Evolutionary conservation across 92 coral and sea anemone genomes (phyloP), one percentile per base, ranked within the genome.

Genomic region (Isaurus tuberculatus): DNA sequence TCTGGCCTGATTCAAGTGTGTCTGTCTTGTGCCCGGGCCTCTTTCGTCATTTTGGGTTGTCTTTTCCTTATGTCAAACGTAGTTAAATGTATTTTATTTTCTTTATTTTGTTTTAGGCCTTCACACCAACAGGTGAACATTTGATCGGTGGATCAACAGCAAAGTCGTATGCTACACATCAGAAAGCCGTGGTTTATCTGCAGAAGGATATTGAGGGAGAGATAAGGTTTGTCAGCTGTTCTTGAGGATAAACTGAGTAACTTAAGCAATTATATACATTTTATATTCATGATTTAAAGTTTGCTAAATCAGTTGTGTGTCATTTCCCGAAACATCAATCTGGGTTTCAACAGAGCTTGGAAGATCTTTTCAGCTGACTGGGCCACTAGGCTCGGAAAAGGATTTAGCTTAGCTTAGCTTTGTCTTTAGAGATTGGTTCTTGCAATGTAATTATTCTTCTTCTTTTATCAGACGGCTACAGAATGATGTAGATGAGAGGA

Each of bases 141-240:
- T 73, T 96, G 42, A 57, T 92, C 74, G 99, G 99, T 43, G 99
- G 99, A 0, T 70, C 83, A 49, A 86, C 95, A 51, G 99, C 99
- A 49, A 94, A 92, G 86, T 96, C 97, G 0, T 96, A 94, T 71
- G 94, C 97, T 0, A 77, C 95, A 15, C 53, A 70, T 36, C 58
- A 79, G 33, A 86, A 77, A 10, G 84, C 88, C 57, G 94, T 93
- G 16, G 87, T 58, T 31, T 96, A 93, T 78, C 73, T 96, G 58
- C 95, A 94, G 86, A 94, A 95, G 72, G 94, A 96, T 84, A 96
- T 96, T 74, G 94, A 94, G 80, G 92, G 81, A 44, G 97, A 96
- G 55, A 96, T 96, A 23, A 94, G 95, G 99, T 95, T 72, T 17
- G 70, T 36, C 16, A 0, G 17, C 32, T 23, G 15, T 2, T 7